These are phyloP conservation scores for Tetranychus truncatus DNA, from an alignment of 2,888 invertebrate species.

Conservation along the genomic window DNA sequence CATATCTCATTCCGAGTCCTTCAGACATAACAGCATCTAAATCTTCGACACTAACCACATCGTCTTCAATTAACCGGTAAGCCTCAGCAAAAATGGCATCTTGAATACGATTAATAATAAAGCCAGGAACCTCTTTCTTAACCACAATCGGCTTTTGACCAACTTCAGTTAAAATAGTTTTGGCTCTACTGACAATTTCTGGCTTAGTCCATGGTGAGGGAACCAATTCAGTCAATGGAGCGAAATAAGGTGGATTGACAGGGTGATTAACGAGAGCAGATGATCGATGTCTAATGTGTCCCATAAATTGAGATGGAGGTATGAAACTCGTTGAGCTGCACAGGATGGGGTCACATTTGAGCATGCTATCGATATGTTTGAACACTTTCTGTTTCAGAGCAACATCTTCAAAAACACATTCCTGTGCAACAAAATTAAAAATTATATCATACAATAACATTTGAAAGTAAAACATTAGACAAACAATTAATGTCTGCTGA, in stretches of 20 bases:
- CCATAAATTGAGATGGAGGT: slow-evolving; percentile 66
- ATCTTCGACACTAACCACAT: slow-evolving; percentile 66
- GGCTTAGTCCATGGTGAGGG: slow-evolving; percentile 81
- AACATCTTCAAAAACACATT: slow-evolving; percentile 77
- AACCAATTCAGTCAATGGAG: slow-evolving; percentile 78
- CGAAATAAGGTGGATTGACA: slow-evolving; percentile 87
- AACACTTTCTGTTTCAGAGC: slow-evolving; percentile 66
- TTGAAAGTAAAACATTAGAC: too few relatives aligned
- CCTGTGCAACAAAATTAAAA: slow-evolving; percentile 40
- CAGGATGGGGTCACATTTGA: slow-evolving; percentile 48
- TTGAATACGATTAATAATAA: slow-evolving; percentile 82
- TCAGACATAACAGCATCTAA: slow-evolving; percentile 82
- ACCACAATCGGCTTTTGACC: slow-evolving; percentile 78
- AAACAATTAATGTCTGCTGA: not conserved
- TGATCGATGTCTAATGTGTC: slow-evolving; percentile 50
- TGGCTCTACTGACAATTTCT: slow-evolving; percentile 52
- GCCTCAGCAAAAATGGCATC: slow-evolving; percentile 82
- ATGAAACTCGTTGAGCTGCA: slow-evolving; percentile 88
- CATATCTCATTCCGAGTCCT: slow-evolving; percentile 83
- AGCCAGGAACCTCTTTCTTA: slow-evolving; percentile 69
- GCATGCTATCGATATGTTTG: slow-evolving; percentile 48
- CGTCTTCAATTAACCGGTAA: slow-evolving; percentile 66
- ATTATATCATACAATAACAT: not conserved
- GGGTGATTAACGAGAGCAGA: slow-evolving; percentile 73
- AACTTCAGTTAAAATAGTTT: slow-evolving; percentile 60